Evolutionary conservation across 2,888 invertebrate genomes (phyloP).

Genomic region (Tipula vernalis): DNA sequence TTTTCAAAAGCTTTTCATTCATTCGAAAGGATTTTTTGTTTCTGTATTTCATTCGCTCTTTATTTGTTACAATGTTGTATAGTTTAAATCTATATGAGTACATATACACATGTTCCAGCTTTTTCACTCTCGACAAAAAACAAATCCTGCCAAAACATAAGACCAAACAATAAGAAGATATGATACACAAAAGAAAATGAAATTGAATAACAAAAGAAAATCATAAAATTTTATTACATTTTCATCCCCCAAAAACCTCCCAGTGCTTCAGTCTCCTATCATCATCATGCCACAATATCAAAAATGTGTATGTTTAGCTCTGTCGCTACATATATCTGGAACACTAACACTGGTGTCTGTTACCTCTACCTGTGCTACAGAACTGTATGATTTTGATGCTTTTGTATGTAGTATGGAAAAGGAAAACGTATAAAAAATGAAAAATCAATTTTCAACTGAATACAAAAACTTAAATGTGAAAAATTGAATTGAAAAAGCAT

Average conservation of each 20-base stretch:
- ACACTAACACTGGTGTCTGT: neutral
- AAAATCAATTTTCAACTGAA: neutral
- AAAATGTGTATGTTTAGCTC: neutral
- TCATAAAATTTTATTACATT: neutral
- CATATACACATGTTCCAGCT: neutral
- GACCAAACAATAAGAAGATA: neutral
- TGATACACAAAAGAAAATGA: neutral
- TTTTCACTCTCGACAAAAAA: neutral
- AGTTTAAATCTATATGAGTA: neutral
- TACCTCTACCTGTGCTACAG: neutral
- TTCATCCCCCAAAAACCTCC: neutral
- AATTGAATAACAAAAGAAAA: neutral
- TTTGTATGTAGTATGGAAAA: neutral
- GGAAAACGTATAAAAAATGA: neutral
- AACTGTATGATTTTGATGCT: neutral
- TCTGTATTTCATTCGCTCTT: neutral
- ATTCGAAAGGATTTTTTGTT: neutral
- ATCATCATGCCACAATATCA: neutral
- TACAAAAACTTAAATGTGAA: conserved; percentile 4
- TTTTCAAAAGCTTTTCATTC: neutral
- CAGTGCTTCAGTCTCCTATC: neutral
- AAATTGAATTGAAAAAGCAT: neutral
- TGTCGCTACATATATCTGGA: neutral
- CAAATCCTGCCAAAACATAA: neutral
- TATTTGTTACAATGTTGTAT: neutral